Evolutionary conservation across 2,797 vertebrate genomes (phyloP).

Genomic region (Botia almorhae): DNA sequence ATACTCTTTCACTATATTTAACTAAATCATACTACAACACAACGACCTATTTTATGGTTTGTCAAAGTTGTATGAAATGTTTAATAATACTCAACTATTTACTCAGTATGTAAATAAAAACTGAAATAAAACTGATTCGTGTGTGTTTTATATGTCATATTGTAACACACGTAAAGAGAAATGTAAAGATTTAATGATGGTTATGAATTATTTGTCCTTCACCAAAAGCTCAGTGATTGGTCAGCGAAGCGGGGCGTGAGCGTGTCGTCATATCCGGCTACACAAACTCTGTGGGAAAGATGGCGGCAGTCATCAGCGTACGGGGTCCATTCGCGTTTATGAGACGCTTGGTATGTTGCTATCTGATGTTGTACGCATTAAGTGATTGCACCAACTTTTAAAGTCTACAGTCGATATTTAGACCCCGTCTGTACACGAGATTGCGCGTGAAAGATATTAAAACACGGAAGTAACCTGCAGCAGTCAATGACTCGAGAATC

Average conservation of each 20-base stretch:
- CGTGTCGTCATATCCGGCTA: constrained; percentile 58
- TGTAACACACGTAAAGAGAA: too few relatives aligned
- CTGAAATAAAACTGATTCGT: too few relatives aligned
- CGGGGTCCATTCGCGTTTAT: constrained; percentile 74
- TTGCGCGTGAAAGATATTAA: neutral
- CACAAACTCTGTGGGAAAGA: constrained; percentile 71
- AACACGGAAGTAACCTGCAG: constrained; percentile 27
- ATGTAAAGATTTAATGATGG: neutral
- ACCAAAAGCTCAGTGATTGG: constrained; percentile 72
- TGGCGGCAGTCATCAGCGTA: constrained; percentile 83
- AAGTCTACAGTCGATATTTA: neutral
- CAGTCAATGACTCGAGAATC: neutral
- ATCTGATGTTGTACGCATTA: neutral
- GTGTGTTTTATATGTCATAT: too few relatives aligned
- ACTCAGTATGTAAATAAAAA: too few relatives aligned
- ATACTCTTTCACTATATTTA: too few relatives aligned
- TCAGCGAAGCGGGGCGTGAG: constrained; percentile 64
- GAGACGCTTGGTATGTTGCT: constrained; percentile 77
- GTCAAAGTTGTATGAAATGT: too few relatives aligned
- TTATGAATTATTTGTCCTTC: constrained; percentile 29
- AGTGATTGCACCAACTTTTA: neutral
- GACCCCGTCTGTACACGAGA: neutral
- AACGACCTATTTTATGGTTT: too few relatives aligned
- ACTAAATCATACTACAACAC: too few relatives aligned
- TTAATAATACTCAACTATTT: too few relatives aligned